A percentile compares a stretch with the other conserved stretches of the same genome.
phyloP scores from a whole-genome alignment of 2,113 vertebrate species.

The Myotis yumanensis region DNA sequence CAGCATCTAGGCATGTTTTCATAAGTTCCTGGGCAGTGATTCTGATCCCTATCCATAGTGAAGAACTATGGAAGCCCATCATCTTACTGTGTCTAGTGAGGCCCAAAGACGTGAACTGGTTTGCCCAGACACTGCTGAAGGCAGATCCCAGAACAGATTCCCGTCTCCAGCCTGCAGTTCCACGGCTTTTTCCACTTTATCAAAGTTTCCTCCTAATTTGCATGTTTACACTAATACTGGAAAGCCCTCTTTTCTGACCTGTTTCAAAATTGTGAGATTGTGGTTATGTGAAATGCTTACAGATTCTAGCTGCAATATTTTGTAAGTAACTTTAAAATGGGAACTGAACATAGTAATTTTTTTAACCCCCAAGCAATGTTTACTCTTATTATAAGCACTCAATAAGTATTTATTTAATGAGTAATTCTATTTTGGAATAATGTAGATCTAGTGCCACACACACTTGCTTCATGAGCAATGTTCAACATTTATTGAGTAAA shows the following conservation, averaged over 20 bases:
- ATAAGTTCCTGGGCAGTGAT: neutral
- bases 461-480: neutral
- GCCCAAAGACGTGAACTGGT: neutral
- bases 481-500: conserved; percentile 20
- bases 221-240: neutral
- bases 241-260: neutral
- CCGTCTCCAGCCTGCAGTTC: neutral
- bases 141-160: neutral
- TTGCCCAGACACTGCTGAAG: neutral
- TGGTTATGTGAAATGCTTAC: neutral
- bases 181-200: neutral
- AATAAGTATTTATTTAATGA: neutral
- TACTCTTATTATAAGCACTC: neutral
- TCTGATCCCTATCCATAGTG: neutral
- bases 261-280: neutral
- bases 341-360: neutral
- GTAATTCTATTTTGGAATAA: conserved; percentile 1
- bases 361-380: neutral
- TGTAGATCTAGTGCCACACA: neutral
- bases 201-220: neutral
- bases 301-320: neutral
- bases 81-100: neutral
- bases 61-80: neutral
- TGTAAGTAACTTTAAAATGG: neutral
- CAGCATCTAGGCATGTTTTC: neutral